These are phyloP conservation scores for Cephus cinctus DNA, from an alignment of 1,140 invertebrate species.

Conservation along the genomic window DNA sequence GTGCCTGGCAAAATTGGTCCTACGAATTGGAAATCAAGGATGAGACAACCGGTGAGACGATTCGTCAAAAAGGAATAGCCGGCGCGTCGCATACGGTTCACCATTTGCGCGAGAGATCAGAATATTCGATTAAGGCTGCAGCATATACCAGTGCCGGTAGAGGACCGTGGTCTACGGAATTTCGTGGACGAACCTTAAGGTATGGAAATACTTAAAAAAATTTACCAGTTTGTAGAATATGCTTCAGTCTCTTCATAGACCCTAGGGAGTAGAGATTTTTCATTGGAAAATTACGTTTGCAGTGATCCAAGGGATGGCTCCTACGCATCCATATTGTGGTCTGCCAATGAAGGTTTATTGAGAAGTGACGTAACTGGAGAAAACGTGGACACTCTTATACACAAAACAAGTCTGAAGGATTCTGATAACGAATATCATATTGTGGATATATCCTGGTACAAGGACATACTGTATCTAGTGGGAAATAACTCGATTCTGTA, in stretches of 20 bases:
- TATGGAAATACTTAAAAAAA: constrained; percentile 18
- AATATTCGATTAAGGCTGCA: constrained; percentile 75
- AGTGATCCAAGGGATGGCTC: constrained; percentile 40
- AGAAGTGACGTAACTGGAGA: constrained; percentile 75
- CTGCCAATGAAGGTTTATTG: constrained; percentile 67
- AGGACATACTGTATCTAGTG: constrained; percentile 70
- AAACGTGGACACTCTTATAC: constrained; percentile 64
- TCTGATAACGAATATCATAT: constrained; percentile 57
- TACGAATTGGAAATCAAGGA: constrained; percentile 78
- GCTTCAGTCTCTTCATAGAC: no score
- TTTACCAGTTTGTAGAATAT: background rate
- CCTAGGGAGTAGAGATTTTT: no score
- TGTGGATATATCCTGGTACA: constrained; percentile 68
- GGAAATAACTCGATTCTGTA: constrained; percentile 72
- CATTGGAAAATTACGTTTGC: constrained; percentile 33
- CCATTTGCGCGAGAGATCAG: constrained; percentile 69
- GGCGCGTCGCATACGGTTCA: constrained; percentile 65
- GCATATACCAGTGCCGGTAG: constrained; percentile 73
- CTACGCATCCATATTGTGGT: constrained; percentile 68
- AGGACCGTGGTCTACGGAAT: constrained; percentile 78
- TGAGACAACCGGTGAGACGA: constrained; percentile 53
- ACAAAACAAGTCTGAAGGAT: constrained; percentile 57
- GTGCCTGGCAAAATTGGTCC: constrained; percentile 82
- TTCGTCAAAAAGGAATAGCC: constrained; percentile 60
- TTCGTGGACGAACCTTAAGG: constrained; percentile 67